Percentiles rank a stretch among this genome's conserved stretches.
These are phyloP conservation scores for Popillia japonica DNA, from an alignment of 1,140 invertebrate species.

Conservation along the genomic window DNA sequence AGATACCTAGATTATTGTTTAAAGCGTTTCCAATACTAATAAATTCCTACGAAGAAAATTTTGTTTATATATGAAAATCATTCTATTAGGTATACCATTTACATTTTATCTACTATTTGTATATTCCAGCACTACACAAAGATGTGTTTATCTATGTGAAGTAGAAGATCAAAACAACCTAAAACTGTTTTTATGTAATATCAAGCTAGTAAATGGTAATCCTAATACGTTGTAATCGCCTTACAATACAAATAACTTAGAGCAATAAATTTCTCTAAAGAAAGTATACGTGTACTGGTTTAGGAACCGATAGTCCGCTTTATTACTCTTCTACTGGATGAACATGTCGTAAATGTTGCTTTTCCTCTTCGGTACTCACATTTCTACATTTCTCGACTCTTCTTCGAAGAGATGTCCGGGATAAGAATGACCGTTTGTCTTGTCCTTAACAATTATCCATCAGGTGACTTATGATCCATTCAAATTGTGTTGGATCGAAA, in stretches of 20 bases:
- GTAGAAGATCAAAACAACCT: background rate
- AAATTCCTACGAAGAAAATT: too few relatives aligned
- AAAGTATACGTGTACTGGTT: background rate
- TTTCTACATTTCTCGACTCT: conserved; percentile 8
- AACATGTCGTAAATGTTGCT: background rate
- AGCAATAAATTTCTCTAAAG: conserved; percentile 24
- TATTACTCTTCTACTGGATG: background rate
- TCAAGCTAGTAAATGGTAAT: conserved; percentile 14
- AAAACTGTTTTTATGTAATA: background rate
- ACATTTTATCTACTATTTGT: too few relatives aligned
- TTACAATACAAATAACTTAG: background rate
- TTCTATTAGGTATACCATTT: too few relatives aligned
- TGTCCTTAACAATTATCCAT: conserved; percentile 30
- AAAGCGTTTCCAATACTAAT: too few relatives aligned
- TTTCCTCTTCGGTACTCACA: background rate
- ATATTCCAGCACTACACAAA: too few relatives aligned
- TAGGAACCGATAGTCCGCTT: background rate
- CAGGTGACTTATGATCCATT: conserved; percentile 33
- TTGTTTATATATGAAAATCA: too few relatives aligned
- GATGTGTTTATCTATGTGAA: background rate
- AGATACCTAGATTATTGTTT: too few relatives aligned
- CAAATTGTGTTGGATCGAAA: conserved; percentile 20
- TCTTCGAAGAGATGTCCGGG: conserved; percentile 4
- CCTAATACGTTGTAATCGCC: conserved; percentile 2
- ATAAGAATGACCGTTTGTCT: conserved; percentile 18